These are phyloP conservation scores for Stichopus chloronotus DNA, from an alignment of 35 echinoderm and acorn worm genomes.

Conservation along the genomic window DNA sequence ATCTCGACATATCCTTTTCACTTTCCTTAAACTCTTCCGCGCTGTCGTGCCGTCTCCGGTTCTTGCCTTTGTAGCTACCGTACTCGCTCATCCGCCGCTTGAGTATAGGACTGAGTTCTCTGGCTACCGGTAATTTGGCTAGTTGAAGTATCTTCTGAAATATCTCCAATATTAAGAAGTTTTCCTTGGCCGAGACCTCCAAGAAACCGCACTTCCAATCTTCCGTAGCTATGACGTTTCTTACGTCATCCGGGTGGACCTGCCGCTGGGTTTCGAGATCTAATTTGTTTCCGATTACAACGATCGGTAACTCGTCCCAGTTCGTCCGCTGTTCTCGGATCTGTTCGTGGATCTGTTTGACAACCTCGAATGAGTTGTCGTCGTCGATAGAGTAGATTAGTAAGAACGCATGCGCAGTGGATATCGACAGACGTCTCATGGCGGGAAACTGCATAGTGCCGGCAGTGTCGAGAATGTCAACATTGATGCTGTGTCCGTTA, in stretches of 20 bases:
- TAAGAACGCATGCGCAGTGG: conserved; percentile 94
- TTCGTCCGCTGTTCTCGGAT: conserved; percentile 91
- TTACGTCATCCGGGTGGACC: conserved; percentile 76
- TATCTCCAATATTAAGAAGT: conserved; percentile 85
- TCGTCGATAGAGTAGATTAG: conserved; percentile 92
- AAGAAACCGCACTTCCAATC: conserved; percentile 89
- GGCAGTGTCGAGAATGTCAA: conserved; percentile 96
- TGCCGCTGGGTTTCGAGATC: conserved; percentile 74
- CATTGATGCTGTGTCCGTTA: conserved; percentile 92
- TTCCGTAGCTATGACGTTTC: conserved; percentile 66
- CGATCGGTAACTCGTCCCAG: conserved; percentile 85
- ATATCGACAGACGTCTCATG: conserved; percentile 96
- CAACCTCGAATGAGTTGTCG: conserved; percentile 80
- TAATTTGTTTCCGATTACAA: conserved; percentile 88
- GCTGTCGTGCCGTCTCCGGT: conserved; percentile 55
- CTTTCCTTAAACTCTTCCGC: conserved; percentile 77
- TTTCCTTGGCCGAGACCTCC: conserved; percentile 92
- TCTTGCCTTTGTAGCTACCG: conserved; percentile 70
- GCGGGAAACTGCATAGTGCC: conserved; percentile 92
- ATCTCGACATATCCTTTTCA: conserved; percentile 91
- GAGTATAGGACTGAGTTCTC: conserved; percentile 91
- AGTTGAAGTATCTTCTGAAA: conserved; percentile 94
- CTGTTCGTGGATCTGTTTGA: conserved; percentile 92
- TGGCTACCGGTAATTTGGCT: conserved; percentile 90
- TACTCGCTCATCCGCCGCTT: conserved; percentile 96